Base-by-base conservation (phyloP, 2,797 vertebrate species). In the Xiphorhynchus erythropygius region DNA sequence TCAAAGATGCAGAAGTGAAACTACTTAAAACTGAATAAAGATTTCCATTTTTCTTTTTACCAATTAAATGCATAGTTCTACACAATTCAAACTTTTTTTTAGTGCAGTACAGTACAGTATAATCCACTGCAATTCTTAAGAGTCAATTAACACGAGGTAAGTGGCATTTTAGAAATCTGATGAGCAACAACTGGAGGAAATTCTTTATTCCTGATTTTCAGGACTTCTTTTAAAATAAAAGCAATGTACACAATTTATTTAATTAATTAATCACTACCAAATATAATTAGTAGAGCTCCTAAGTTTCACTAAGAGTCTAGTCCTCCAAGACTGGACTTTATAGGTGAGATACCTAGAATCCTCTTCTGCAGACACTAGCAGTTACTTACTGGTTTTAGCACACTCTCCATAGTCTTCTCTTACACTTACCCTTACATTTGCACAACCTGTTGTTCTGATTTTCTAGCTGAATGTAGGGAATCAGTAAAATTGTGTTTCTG, bases 361-460 rank as follows among this genome's bases (percentile, higher is more conserved):
- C 15, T 46, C 19, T 59, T 65, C 60, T 44, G 9, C 7, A 56
- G 56, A 18, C n/a, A 37, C 14, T 21, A 55, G 17, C 19, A 94
- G 11, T 8, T 10, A 12, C 30, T 77, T n/a, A 18, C 5, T 1
- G 2, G 19, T 16, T 64, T 74, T 41, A 47, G 15, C 6, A 30
- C 6, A 8, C 4, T 46, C 41, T 49, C 27, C 0, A 0, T 25
- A 55, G 9, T 41, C 22, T 47, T 18, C 33, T 18, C 16, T 50
- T 56, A 33, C 21, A 15, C 18, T 56, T 39, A 39, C 39, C 39
- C 39, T 39, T 39, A 14, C 6, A 1, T 60, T 75, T 79, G 23
- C 30, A 70, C 19, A 37, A 9, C 21, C 5, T 12, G 6, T 11
- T 74, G 18, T 52, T 65, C 42, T 75, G 73, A 32, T 32, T 15